A percentile compares a stretch with the other conserved stretches of the same genome.
phyloP scores from a whole-genome alignment of 2,113 vertebrate species.

The Heterotis niloticus region DNA sequence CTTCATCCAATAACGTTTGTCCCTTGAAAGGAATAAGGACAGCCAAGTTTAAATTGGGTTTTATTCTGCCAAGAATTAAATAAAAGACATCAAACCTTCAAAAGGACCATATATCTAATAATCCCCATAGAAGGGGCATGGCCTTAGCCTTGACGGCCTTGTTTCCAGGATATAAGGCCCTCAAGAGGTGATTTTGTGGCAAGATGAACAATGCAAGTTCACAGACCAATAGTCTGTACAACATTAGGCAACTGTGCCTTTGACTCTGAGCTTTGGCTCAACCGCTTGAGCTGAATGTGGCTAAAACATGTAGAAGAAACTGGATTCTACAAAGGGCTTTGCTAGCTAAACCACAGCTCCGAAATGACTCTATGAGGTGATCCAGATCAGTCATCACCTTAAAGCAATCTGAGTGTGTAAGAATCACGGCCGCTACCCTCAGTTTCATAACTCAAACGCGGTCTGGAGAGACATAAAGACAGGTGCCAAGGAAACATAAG shows the following conservation, averaged over 20 bases:
- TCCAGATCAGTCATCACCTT: too few species aligned
- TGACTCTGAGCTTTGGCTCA: too few species aligned
- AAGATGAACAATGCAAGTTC: background rate
- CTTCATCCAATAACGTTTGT: conserved; percentile 38
- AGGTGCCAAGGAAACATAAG: too few species aligned
- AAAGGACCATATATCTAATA: conserved; percentile 41
- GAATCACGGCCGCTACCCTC: too few species aligned
- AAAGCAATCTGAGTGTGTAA: too few species aligned
- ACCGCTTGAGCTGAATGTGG: too few species aligned
- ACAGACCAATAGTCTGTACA: background rate
- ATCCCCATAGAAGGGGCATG: conserved; percentile 23
- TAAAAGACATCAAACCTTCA: conserved; percentile 47
- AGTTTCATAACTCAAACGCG: too few species aligned
- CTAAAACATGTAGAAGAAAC: too few species aligned
- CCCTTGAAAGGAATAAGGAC: conserved; percentile 45
- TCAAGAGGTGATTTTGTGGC: conserved; percentile 14
- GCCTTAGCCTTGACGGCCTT: conserved; percentile 11
- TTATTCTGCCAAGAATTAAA: conserved; percentile 48
- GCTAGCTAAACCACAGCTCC: too few species aligned
- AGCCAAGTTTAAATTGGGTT: conserved; percentile 56
- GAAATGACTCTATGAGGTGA: too few species aligned
- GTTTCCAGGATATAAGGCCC: conserved; percentile 26
- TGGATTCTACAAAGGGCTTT: too few species aligned
- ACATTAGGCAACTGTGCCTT: background rate
- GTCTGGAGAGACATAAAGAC: too few species aligned